Conservation (phyloP, 2,797 vertebrate species). For the Sebastes minor region DNA sequence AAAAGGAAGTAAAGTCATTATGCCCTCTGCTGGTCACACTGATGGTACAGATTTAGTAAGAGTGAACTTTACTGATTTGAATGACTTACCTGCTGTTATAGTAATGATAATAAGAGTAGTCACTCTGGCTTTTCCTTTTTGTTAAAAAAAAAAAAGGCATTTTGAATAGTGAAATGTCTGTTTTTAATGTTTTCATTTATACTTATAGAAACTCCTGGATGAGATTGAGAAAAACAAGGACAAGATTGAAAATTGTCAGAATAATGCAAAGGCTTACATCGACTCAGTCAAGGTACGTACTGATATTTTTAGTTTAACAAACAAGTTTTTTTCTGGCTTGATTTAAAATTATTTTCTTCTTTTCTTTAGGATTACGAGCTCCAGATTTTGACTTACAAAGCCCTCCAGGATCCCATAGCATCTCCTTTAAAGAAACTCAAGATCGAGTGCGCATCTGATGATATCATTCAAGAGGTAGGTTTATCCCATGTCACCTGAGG, state of each 20-base stretch:
- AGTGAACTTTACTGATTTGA: background rate
- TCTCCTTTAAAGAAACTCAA: slow-evolving; percentile 94
- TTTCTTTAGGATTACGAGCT: slow-evolving; percentile 90
- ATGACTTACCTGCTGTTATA: background rate
- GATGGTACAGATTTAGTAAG: background rate
- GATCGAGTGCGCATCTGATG: slow-evolving; percentile 90
- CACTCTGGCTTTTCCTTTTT: background rate
- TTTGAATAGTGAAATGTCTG: background rate
- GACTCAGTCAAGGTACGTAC: slow-evolving; percentile 90
- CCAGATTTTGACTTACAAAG: slow-evolving; percentile 93
- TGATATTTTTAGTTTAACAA: background rate
- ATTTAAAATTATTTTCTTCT: background rate
- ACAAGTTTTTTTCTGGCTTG: fast-evolving
- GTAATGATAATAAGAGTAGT: background rate
- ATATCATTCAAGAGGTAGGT: slow-evolving; percentile 92
- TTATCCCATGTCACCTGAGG: background rate
- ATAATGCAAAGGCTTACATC: slow-evolving; percentile 91
- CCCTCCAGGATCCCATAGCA: slow-evolving; percentile 88
- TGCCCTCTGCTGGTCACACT: slow-evolving; percentile 29
- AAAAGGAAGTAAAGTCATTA: background rate
- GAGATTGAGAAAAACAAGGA: slow-evolving; percentile 89
- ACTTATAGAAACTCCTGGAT: slow-evolving; percentile 88
- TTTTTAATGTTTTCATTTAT: background rate
- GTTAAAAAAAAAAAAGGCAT: background rate
- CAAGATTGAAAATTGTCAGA: slow-evolving; percentile 91